Evolutionary conservation across 2,113 vertebrate genomes (phyloP).

Genomic region (Murina feae): DNA sequence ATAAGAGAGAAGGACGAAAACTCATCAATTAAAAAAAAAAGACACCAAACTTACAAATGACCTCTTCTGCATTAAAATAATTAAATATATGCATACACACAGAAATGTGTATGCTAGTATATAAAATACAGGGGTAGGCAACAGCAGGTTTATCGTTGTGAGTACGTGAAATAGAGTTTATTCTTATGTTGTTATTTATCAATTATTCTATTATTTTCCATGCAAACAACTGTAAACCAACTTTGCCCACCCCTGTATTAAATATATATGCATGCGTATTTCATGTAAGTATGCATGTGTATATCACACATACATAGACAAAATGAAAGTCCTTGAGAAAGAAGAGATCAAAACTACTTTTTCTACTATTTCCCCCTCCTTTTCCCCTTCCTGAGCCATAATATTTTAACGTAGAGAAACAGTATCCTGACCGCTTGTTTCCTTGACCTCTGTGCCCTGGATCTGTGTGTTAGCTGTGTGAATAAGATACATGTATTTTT

Average conservation of each 20-base stretch:
- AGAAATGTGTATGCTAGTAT: too few species aligned
- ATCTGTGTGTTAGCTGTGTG: neutral
- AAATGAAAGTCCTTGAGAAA: neutral
- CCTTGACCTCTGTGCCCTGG: neutral
- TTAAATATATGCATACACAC: neutral
- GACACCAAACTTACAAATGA: neutral
- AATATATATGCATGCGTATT: neutral
- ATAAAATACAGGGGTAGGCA: neutral
- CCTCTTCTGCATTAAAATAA: neutral
- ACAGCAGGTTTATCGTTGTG: too few species aligned
- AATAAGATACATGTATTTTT: neutral
- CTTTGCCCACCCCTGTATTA: neutral
- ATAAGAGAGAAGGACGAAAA: neutral
- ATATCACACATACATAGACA: neutral
- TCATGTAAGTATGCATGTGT: neutral
- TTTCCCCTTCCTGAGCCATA: neutral
- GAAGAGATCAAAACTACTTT: neutral
- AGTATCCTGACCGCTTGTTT: neutral
- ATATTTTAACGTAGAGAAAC: neutral
- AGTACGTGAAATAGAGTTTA: too few species aligned
- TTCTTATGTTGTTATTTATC: too few species aligned
- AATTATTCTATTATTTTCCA: too few species aligned
- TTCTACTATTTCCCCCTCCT: neutral
- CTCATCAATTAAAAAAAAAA: neutral
- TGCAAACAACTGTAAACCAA: too few species aligned